Evolutionary conservation across 1,140 invertebrate species (phyloP).

Genomic region (Piezodorus guildinii): DNA sequence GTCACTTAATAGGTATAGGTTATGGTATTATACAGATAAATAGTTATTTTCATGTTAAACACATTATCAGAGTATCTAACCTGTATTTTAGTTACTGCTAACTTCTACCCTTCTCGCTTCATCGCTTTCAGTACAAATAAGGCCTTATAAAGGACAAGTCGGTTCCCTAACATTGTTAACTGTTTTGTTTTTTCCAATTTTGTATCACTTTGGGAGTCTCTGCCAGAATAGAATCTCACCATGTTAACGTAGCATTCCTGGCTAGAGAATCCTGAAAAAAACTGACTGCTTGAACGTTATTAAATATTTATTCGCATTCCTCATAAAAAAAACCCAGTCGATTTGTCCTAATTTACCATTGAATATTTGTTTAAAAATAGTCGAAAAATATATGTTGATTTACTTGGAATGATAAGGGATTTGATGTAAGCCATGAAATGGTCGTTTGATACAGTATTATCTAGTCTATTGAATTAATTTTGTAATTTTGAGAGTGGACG

Average conservation of each 20-base stretch:
- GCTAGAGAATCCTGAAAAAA: neutral
- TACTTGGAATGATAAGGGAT: constrained; percentile 2
- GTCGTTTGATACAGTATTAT: constrained; percentile 22
- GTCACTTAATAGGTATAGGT: no score
- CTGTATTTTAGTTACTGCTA: no score
- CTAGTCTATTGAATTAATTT: constrained; percentile 21
- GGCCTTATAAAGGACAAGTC: neutral
- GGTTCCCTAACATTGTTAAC: neutral
- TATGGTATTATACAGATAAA: no score
- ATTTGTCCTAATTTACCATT: neutral
- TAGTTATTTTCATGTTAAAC: no score
- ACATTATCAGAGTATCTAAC: no score
- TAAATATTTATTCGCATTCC: neutral
- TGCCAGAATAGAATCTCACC: constrained; percentile 4
- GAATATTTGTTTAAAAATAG: neutral
- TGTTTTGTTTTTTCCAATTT: neutral
- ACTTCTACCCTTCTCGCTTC: no score
- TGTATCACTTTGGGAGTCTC: neutral
- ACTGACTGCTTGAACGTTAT: neutral
- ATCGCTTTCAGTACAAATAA: no score
- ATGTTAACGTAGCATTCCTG: constrained; percentile 11
- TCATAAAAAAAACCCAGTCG: neutral
- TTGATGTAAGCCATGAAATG: constrained; percentile 12
- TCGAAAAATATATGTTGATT: neutral
- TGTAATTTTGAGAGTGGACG: constrained; percentile 16